Base-by-base conservation (phyloP, 2,113 vertebrate genomes). In the Oreamnos americanus region DNA sequence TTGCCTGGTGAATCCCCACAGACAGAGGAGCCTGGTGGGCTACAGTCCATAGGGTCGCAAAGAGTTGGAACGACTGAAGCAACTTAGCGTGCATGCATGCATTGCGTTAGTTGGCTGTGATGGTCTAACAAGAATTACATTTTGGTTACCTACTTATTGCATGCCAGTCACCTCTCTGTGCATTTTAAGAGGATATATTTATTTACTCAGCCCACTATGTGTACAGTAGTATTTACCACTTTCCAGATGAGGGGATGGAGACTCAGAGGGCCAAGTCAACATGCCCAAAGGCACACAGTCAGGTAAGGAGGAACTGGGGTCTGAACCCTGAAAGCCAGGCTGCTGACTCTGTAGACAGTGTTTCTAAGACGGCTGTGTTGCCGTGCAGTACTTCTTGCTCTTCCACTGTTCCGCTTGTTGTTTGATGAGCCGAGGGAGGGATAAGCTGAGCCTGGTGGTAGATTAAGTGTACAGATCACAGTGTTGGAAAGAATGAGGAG, bases 381-480 rank as follows among this genome's bases (percentile, higher is more conserved):
- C 23, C 1, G 10, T 19, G 28, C 13, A 84, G 49, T 9, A 43
- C 28, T 86, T 67, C 81, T 89, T 47, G 64, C 16, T n/a, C 53
- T 43, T 21, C 83, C 58, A 62, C 87, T 53, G 28, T 89, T 53
- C 23, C 28, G 76, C 49, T 83, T 88, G 30, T 67, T 26, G 33
- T 74, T 64, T 58, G 58, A 96, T 7, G 51, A 45, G 76, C 53
- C 1, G 23, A 84, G 87, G 87, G 49, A 96, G 51, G 97, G 62
- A 93, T 76, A 81, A 88, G n/a, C 90, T 45, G 96, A 97, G 92
- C 87, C 91, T 71, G n/a, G 86, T 74, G 86, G 97, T 83, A 97
- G 97, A 98, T 98, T 98, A 98, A 98, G 96, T 98, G 98, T 96
- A 79, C 97, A 57, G 94, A 86, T 96, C 81, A 67, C 74, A 60